Base-by-base conservation (phyloP, 2,113 vertebrate genomes). In the Dissostichus mawsoni region DNA sequence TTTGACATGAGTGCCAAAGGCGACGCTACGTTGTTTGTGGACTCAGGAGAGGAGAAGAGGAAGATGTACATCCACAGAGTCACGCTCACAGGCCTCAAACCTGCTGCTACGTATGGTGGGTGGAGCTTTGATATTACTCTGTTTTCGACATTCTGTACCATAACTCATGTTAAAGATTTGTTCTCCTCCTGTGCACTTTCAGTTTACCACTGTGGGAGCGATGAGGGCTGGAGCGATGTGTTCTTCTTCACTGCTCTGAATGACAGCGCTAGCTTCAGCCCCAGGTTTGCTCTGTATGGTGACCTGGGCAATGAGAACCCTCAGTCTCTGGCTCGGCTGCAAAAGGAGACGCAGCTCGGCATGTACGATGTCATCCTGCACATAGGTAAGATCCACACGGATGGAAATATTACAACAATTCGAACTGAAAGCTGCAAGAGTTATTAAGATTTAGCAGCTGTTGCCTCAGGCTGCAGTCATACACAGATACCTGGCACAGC, bases 221-320 rank as follows among this genome's bases (percentile, higher is more conserved):
- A 86, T 1, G 87, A 59, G 1, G 96, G 96, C 77, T 97, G 97
- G 97, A 98, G 97, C 63, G 92, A 94, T 0, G n/a, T 93, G 41
- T 95, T 96, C 74, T 91, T 70, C 66, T 97, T 97, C 91, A 94
- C 75, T 0, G 92, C 96, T 23, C 86, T 97, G 81, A 95, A 94
- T 68, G 92, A 86, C 1, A 95, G 94, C 61, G 70, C 62, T 0
- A 67, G 79, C 3, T 97, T 96, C 94, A 96, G 95, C 58, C 96
- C 97, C 44, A 94, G 89, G 17, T 95, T 98, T 69, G 96, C 95
- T 36, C 85, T 98, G 11, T 97, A 95, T 20, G 97, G 97, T 9
- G 97, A 98, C 82, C 78, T 97, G 91, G 97, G 97, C 14, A 94
- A 96, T 8, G 94, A 96, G 66, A 98, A 98, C 87, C 94, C 97